phyloP scores from a whole-genome alignment of 1,140 invertebrate species.

The Megathymus violae region DNA sequence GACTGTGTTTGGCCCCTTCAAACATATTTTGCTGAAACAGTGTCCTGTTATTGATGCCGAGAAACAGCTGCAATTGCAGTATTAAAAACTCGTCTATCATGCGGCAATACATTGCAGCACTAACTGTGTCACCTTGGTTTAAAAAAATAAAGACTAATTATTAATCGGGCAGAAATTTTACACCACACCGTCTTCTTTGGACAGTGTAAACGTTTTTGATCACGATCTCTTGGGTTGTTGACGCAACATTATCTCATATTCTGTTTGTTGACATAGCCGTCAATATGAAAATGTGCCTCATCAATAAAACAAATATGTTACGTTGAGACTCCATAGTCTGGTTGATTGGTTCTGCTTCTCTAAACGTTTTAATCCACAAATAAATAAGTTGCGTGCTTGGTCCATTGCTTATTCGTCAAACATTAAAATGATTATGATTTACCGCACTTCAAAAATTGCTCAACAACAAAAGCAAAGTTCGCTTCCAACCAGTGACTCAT shows the following conservation, averaged over 20 bases:
- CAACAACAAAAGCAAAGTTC: too few species aligned
- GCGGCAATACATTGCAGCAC: constrained; percentile 16
- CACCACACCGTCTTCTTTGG: constrained; percentile 31
- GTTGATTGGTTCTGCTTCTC: neutral
- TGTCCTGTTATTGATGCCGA: constrained; percentile 23
- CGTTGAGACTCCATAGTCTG: too few species aligned
- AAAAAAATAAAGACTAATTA: neutral
- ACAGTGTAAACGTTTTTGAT: constrained; percentile 30
- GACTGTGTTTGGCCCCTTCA: too few species aligned
- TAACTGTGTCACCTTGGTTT: constrained; percentile 18
- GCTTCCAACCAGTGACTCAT: too few species aligned
- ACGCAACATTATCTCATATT: constrained; percentile 29
- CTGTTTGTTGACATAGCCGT: constrained; percentile 28
- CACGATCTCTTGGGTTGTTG: constrained; percentile 18
- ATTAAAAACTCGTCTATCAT: constrained; percentile 28
- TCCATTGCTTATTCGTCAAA: too few species aligned
- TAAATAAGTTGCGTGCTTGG: too few species aligned
- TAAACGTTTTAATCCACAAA: constrained; percentile 3
- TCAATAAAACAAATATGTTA: constrained; percentile 24
- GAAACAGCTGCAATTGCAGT: constrained; percentile 18
- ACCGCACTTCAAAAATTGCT: too few species aligned
- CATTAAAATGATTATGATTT: too few species aligned
- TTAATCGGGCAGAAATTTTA: constrained; percentile 19
- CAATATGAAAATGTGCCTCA: constrained; percentile 29
- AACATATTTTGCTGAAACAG: constrained; percentile 1